Evolutionary conservation across 2,888 invertebrate genomes (phyloP), one percentile per base, ranked within the genome.

Genomic region (Troilus luridus): DNA sequence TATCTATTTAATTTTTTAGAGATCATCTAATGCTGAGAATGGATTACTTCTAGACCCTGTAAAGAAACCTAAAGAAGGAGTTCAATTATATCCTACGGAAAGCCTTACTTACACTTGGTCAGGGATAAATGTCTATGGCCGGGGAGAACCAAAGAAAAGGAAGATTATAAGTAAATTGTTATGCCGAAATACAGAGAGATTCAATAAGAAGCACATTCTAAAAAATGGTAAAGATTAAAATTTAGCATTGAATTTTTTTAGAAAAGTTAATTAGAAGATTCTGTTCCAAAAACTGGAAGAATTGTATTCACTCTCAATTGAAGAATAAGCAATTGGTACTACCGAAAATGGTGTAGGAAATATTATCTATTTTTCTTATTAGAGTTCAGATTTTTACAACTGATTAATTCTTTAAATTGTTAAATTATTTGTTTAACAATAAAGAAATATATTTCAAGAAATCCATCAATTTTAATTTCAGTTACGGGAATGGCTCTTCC

Each of bases 401-500:
- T 67, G 67, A 67, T 41, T 41, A 5, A 41, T 41, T 41, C 41
- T 41, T 41, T 41, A 41, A 3, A 41, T 41, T 41, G 41, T 10
- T n/a, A 24, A 67, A 14, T 24, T 6, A 67, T 67, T 67, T 67
- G 2, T 24, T 67, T 67, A n/a, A 24, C 1, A 14, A 67, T 14
- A 67, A 14, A 3, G 6, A 12, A 67, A 67, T 24, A 14, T 14
- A 24, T 12, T 67, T 24, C 14, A 67, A 0, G 3, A 24, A 90
- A 12, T 77, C 54, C 12, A 2, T 56, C 11, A 6, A 88, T 67
- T 90, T 90, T 24, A 58, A 89, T 93, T 91, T 19, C 92, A 98
- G 98, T 97, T 12, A 97, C 95, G 93, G 98, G 98, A 0, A 96
- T 97, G 1, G 98, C 98, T 0, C 96, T 96, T 93, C 97, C 98